A percentile compares a stretch with the other conserved stretches of the same genome.
Evolutionary conservation across 2,888 invertebrate genomes (phyloP).

Genomic region (Sclerodermus sp.): DNA sequence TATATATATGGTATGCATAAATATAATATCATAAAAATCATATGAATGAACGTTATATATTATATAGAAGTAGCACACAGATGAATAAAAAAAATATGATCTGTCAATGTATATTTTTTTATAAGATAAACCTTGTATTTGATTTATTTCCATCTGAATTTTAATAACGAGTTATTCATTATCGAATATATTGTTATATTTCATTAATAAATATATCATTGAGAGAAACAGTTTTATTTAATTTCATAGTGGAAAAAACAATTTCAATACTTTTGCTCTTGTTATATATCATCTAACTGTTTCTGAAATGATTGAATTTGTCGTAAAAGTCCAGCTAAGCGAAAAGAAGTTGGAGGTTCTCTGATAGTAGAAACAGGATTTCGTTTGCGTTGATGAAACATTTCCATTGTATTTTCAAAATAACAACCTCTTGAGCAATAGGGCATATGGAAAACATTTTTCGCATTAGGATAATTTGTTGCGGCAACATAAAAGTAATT

Average conservation of each 20-base stretch:
- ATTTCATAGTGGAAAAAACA: too few relatives aligned
- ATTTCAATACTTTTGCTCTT: not conserved
- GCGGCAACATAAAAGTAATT: constrained; percentile 47
- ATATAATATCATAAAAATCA: constrained; percentile 30
- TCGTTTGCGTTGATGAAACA: constrained; percentile 6
- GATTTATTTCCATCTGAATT: not conserved
- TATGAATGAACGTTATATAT: constrained; percentile 30
- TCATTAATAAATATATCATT: too few relatives aligned
- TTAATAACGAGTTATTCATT: not conserved
- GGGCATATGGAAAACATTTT: constrained; percentile 8
- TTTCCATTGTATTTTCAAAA: constrained; percentile 11
- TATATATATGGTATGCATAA: constrained; percentile 29
- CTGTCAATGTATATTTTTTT: constrained; percentile 8
- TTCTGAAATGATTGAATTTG: constrained; percentile 51
- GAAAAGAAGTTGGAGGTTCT: constrained; percentile 37
- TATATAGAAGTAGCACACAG: constrained; percentile 44
- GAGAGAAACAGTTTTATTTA: not conserved
- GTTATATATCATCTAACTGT: constrained; percentile 24
- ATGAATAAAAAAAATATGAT: constrained; percentile 38
- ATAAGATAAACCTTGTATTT: not conserved
- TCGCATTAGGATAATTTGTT: constrained; percentile 20
- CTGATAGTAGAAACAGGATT: constrained; percentile 10
- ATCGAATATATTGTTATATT: too few relatives aligned
- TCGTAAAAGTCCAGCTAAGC: constrained; percentile 40
- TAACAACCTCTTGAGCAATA: constrained; percentile 3